These are phyloP conservation scores for Cabera pusaria DNA, from an alignment of 2,888 invertebrate species.

Conservation along the genomic window DNA sequence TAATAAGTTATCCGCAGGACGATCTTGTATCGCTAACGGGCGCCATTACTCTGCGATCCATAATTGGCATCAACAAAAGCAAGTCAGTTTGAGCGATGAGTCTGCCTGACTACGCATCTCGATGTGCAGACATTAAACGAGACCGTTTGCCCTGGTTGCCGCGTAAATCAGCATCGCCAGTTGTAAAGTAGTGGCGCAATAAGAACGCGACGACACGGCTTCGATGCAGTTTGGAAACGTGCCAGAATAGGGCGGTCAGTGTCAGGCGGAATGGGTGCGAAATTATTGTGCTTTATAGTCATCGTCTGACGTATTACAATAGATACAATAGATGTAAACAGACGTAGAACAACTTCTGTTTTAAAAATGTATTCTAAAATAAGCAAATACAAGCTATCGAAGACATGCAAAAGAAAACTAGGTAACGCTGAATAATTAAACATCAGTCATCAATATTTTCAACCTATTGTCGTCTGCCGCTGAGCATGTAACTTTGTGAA, in stretches of 20 bases:
- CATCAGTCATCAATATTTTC: no score
- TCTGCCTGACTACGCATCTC: constrained; percentile 29
- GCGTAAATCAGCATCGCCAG: constrained; percentile 39
- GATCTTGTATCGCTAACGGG: background rate
- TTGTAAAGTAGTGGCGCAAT: constrained; percentile 13
- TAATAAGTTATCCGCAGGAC: no score
- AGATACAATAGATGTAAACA: no score
- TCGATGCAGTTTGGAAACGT: constrained; percentile 10
- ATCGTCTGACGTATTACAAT: no score
- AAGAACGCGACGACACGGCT: constrained; percentile 1
- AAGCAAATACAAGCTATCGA: no score
- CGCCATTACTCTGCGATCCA: constrained; percentile 17
- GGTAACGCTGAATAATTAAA: no score
- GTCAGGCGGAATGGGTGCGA: constrained; percentile 3
- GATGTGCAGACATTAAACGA: constrained; percentile 38
- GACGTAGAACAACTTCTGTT: no score
- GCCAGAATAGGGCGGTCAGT: constrained; percentile 12
- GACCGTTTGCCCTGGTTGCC: constrained; percentile 34
- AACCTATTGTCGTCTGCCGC: no score
- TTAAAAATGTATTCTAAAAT: no score
- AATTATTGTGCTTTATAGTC: constrained; percentile 13
- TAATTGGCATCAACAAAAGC: constrained; percentile 23
- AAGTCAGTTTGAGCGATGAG: constrained; percentile 5
- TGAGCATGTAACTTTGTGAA: no score
- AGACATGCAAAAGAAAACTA: no score